Evolutionary conservation across 2,797 vertebrate species (phyloP), one percentile per base, ranked within the genome.

Genomic region (Sciaenops ocellatus): DNA sequence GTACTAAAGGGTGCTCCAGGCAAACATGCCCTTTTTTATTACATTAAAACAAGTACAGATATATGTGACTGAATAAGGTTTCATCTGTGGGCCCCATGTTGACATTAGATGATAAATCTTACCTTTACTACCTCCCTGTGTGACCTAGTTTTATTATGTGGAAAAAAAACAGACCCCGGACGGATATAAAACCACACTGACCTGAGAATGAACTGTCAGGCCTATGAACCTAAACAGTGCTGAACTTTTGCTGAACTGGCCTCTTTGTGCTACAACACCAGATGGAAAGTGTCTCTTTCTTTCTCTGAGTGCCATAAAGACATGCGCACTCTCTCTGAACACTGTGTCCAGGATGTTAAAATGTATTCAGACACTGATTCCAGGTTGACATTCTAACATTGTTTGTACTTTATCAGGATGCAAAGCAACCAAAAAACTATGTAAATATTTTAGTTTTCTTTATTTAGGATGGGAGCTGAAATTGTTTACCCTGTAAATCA

Each of bases 201-300:
- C 96, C 97, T 95, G 90, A 80, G 90, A 89, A 73, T 97, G 96
- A 98, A 96, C 95, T 94, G 90, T 82, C 90, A 93, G 93, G 91
- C 82, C 90, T 94, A 90, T 95, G 94, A 93, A 96, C 96, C 95
- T 95, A 94, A 96, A 96, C 94, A 96, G 86, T 69, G 87, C 87
- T 97, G 96, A 97, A 97, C 97, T 96, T 93, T 88, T 73, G 83
- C 73, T 97, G 96, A 98, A 98, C 97, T 94, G 94, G 91, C 61
- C 62, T 93, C 88, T 88, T 82, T 91, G 93, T 94, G 94, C 93
- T 94, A 88, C 87, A 74, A 95, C 85, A 95, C 91, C 96, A 97
- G 96, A 97, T 97, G 96, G 95, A 93, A 95, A 96, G 95, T 84
- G 78, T 76, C 79, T 88, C 80, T 75, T 78, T 80, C 67, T 86